These are phyloP conservation scores for Zaprionus vittiger DNA, from an alignment of 1,140 invertebrate species.

Conservation along the genomic window DNA sequence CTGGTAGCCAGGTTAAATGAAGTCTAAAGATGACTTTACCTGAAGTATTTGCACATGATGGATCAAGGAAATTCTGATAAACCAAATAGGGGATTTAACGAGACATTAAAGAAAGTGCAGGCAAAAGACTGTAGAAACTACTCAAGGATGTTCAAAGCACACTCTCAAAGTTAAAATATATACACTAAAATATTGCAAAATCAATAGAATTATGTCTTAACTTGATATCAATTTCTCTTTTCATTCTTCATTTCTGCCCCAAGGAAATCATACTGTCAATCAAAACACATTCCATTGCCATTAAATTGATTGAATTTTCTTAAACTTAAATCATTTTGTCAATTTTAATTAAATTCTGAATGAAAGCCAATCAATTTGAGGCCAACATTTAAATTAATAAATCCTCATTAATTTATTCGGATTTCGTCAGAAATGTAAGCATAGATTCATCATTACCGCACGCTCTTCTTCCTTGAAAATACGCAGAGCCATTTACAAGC, in stretches of 20 bases:
- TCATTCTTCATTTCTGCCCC: not conserved
- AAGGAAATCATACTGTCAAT: not conserved
- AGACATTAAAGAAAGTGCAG: not conserved
- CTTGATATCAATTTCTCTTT: not conserved
- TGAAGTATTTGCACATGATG: conserved; percentile 36
- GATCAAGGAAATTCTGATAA: conserved; percentile 45
- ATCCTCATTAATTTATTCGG: not conserved
- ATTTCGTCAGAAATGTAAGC: not conserved
- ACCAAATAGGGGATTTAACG: not conserved
- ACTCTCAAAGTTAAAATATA: too few species aligned
- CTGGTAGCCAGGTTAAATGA: conserved; percentile 57
- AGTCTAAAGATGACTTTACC: conserved; percentile 38
- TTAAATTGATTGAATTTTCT: not conserved
- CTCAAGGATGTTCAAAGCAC: not conserved
- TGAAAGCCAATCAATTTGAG: not conserved
- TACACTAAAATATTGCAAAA: not conserved
- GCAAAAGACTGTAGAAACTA: not conserved
- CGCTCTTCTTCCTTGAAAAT: not conserved
- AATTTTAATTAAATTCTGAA: not conserved
- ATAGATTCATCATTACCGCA: not conserved
- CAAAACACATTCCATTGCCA: not conserved
- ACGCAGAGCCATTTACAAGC: not conserved
- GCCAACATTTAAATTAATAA: not conserved
- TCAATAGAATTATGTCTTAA: not conserved
- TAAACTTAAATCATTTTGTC: not conserved